Conservation (phyloP, 2,113 vertebrate genomes). For the Actenoides lindsayi region DNA sequence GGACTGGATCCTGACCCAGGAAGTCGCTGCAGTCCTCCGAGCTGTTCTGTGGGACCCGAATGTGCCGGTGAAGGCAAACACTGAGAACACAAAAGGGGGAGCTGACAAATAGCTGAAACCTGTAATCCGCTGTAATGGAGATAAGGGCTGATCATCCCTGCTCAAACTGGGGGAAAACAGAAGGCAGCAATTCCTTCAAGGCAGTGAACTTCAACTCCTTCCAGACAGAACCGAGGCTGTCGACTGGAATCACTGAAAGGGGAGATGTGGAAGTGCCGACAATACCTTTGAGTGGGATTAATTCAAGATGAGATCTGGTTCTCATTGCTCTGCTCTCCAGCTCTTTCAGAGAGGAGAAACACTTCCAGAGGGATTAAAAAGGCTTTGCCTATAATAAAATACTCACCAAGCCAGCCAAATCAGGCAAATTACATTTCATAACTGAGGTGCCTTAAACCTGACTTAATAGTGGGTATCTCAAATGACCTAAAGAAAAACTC, state of each 20-base stretch:
- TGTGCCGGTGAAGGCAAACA: background rate
- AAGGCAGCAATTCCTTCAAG: background rate
- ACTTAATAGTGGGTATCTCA: background rate
- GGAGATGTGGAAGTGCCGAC: background rate
- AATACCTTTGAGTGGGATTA: conserved; percentile 31
- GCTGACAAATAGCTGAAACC: background rate
- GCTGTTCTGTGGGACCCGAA: background rate
- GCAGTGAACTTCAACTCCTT: background rate
- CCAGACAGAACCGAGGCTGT: background rate
- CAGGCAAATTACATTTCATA: background rate
- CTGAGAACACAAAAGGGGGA: background rate
- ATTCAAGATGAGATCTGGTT: conserved; percentile 41
- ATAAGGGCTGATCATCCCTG: background rate
- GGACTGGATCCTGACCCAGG: background rate
- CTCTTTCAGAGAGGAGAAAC: background rate
- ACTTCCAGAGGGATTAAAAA: conserved; percentile 1
- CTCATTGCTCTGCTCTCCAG: background rate
- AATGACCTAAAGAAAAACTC: background rate
- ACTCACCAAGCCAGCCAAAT: background rate
- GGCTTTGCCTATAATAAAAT: background rate
- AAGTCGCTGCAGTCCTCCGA: background rate
- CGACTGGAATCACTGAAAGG: background rate
- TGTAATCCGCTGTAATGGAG: background rate
- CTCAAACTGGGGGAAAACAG: background rate
- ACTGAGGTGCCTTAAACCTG: background rate